These are phyloP conservation scores for Tinamus guttatus DNA, from an alignment of 2,113 vertebrate genomes.

Conservation along the genomic window DNA sequence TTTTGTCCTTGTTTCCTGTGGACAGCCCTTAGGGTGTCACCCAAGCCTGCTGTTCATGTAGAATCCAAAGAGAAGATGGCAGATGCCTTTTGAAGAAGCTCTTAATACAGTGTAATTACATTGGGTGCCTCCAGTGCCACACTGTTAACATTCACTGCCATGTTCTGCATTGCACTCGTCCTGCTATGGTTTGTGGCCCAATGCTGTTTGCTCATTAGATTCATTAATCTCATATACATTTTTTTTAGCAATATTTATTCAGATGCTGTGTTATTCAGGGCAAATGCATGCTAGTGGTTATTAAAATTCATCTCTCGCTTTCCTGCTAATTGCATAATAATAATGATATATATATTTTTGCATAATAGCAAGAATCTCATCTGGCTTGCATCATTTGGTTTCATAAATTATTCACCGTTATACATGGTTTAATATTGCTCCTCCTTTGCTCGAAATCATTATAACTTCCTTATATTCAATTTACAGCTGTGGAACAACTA, in stretches of 20 bases:
- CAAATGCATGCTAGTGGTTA: background rate
- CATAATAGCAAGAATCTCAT: conserved; percentile 46
- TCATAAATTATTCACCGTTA: conserved; percentile 76
- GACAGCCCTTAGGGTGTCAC: background rate
- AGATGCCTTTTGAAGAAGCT: background rate
- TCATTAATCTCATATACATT: background rate
- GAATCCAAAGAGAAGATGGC: background rate
- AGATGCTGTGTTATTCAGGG: conserved; percentile 24
- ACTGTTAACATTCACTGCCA: background rate
- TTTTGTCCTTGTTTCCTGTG: conserved; percentile 5
- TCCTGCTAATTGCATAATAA: conserved; percentile 56
- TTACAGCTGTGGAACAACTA: conserved; percentile 99
- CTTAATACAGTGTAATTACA: background rate
- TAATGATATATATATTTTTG: conserved; percentile 50
- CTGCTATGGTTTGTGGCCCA: background rate
- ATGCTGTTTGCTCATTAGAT: conserved; percentile 12
- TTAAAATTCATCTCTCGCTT: conserved; percentile 55
- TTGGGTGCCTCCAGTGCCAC: background rate
- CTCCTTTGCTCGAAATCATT: conserved; percentile 43
- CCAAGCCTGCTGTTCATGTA: background rate
- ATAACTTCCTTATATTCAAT: conserved; percentile 54
- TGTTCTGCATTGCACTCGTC: background rate
- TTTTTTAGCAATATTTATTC: conserved; percentile 40
- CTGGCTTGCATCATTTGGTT: conserved; percentile 55
- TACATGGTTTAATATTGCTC: conserved; percentile 49